Percentiles rank a stretch among this genome's conserved stretches.
These are phyloP conservation scores for Asarcornis scutulata DNA, from an alignment of 2,113 vertebrate genomes.

Conservation along the genomic window DNA sequence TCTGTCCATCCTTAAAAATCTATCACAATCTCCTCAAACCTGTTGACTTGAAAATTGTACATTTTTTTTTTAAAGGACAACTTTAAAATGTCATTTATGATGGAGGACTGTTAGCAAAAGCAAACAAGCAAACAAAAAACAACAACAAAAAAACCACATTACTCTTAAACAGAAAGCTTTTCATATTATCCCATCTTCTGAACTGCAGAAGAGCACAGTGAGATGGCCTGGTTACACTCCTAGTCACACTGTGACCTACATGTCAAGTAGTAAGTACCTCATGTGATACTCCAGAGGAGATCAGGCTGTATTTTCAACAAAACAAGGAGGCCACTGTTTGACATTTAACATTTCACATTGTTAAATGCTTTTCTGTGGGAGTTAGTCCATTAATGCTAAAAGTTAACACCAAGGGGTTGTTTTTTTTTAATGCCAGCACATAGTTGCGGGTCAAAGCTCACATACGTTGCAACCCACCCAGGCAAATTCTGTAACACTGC, in stretches of 20 bases:
- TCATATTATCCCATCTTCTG: not conserved
- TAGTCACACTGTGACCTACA: not conserved
- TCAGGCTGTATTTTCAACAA: conserved; percentile 5
- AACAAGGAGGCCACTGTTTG: not conserved
- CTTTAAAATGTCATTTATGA: not conserved
- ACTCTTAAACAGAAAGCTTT: not conserved
- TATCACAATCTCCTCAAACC: not conserved
- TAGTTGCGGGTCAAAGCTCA: conserved; percentile 53
- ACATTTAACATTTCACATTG: not conserved
- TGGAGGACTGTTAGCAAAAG: not conserved
- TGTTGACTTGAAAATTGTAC: not conserved
- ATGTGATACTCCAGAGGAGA: not conserved
- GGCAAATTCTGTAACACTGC: conserved; percentile 33
- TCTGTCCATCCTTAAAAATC: not conserved
- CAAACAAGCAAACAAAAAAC: not conserved
- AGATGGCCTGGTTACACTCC: not conserved
- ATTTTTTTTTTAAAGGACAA: not conserved
- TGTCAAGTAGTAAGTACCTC: not conserved
- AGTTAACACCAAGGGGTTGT: not conserved
- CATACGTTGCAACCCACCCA: conserved; percentile 17
- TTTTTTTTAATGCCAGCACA: conserved; percentile 43
- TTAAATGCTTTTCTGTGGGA: not conserved
- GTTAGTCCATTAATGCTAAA: conserved; percentile 1
- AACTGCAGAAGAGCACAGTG: not conserved
- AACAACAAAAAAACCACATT: not conserved